Conservation (phyloP, 2,113 vertebrate species). For the Pungitius pungitius region DNA sequence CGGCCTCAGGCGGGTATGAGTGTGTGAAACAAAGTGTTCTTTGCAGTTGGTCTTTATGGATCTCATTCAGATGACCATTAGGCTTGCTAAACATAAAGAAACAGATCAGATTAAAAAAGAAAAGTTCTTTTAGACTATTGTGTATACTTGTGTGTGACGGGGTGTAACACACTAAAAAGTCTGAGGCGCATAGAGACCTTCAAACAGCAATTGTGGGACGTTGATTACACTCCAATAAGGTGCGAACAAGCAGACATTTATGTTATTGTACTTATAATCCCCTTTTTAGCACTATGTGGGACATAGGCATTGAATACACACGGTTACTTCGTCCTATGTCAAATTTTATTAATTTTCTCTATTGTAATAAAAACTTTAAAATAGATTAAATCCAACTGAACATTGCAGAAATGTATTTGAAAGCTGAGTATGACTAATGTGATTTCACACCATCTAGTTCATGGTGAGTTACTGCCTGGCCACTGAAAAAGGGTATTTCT, state of each 20-base stretch:
- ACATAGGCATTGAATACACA: conserved; percentile 18
- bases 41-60: conserved; percentile 14
- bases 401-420: conserved; percentile 8
- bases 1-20: neutral
- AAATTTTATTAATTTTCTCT: neutral
- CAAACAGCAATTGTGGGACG: conserved; percentile 5
- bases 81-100: conserved; percentile 13
- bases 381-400: conserved; percentile 17
- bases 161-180: conserved; percentile 15
- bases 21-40: conserved; percentile 14
- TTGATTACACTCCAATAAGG: conserved; percentile 13
- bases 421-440: neutral
- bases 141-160: conserved; percentile 22
- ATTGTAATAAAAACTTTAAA: conserved; percentile 1
- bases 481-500: neutral
- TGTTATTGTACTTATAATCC: conserved; percentile 9
- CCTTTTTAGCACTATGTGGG: neutral
- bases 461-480: neutral
- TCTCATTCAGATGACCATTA: neutral
- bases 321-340: conserved; percentile 8
- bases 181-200: neutral
- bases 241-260: conserved; percentile 4
- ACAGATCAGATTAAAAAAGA: conserved; percentile 27
- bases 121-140: neutral
- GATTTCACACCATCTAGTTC: neutral